Conservation (phyloP, 2,797 vertebrate genomes). For the Simalia tracyae region DNA sequence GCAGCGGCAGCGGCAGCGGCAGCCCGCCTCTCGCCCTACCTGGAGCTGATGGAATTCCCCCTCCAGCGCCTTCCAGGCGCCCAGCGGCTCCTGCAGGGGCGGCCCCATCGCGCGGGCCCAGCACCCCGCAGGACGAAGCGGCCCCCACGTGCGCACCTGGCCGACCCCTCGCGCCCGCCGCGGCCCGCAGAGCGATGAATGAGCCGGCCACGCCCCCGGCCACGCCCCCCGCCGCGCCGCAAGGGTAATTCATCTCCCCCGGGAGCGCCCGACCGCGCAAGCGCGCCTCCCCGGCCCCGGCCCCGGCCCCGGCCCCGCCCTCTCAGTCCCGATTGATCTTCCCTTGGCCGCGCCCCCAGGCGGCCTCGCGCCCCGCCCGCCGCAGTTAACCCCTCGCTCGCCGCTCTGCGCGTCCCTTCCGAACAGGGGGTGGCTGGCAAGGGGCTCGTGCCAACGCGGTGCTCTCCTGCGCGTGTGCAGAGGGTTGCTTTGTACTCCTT, state of each 20-base stretch:
- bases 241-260: neutral
- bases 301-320: neutral
- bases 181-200: neutral
- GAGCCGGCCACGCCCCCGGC: neutral
- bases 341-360: neutral
- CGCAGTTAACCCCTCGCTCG: neutral
- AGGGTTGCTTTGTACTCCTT: too few relatives aligned
- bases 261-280: slow-evolving; percentile 18
- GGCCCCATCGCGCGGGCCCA: slow-evolving; percentile 77
- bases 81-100: slow-evolving; percentile 77
- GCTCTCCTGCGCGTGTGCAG: too few relatives aligned
- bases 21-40: slow-evolving; percentile 54
- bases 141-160: too few relatives aligned
- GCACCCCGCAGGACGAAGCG: neutral
- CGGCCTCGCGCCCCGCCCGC: neutral
- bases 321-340: neutral
- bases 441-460: neutral
- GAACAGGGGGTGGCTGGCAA: neutral
- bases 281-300: neutral
- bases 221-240: neutral
- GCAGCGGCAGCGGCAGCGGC: neutral
- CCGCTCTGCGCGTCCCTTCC: neutral
- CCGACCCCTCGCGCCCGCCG: neutral
- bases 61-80: slow-evolving; percentile 88
- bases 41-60: slow-evolving; percentile 89